Base-by-base conservation (phyloP, 2,113 vertebrate genomes). In the Trachemys scripta region DNA sequence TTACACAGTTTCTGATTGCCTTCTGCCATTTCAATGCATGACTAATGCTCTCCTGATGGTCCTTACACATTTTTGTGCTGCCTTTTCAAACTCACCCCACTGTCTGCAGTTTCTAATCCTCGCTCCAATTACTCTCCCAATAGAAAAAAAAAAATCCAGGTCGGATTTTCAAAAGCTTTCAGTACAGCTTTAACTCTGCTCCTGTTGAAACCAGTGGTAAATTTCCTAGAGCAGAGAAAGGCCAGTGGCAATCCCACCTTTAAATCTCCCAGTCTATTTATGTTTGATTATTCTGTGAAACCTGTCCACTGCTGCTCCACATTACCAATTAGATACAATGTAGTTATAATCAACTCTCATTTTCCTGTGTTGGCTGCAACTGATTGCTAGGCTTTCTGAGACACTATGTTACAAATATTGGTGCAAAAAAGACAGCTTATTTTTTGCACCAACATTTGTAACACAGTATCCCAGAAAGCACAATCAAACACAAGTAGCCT, bases 291-390 rank as follows among this genome's bases (percentile, higher is more conserved):
- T 29, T 45, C 50, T 84, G 5, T 0, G 1, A 42, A 81, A 83
- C 14, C 14, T 38, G 31, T 19, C 65, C 65, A 38, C 19, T 54
- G 56, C 49, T 27, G 35, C 45, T 54, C 10, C 3, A 8, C 75
- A 10, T 8, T 85, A n/a, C 19, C 76, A 56, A 13, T 16, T 7
- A 2, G 42, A 47, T 3, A 50, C 0, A 27, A 10, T 6, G 2
- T 8, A 72, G 76, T 51, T 50, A 25, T 42, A 72, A 35, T n/a
- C 50, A 78, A 69, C 79, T 76, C 38, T n/a, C n/a, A 49, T 22
- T 93, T 50, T 57, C 49, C 50, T 53, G 1, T 20, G 38, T 12
- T 19, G 0, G 0, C 35, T 87, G 25, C n/a, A 83, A 0, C 0
- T 57, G 14, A 38, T 2, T 65, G 7, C 47, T 56, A 0, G n/a